Conservation (phyloP, 2,113 vertebrate genomes). For the Isichthys henryi region DNA sequence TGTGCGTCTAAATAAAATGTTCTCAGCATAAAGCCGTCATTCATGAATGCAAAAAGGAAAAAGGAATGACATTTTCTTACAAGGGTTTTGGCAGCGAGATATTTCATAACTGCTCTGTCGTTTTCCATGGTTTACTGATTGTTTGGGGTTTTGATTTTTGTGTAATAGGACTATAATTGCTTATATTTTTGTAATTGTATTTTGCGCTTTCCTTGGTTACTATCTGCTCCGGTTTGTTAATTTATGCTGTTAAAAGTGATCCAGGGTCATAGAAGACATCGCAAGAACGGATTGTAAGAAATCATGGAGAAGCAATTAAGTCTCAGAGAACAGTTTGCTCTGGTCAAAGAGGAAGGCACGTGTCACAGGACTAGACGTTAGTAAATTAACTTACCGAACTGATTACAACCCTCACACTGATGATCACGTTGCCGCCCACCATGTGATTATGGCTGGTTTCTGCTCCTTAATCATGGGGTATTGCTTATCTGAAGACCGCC, state of each 20-base stretch:
- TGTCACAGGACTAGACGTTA: slow-evolving; percentile 23
- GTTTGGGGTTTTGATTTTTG: background rate
- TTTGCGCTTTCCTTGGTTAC: background rate
- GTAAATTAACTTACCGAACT: slow-evolving; percentile 67
- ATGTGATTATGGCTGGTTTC: slow-evolving; percentile 56
- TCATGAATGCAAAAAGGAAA: background rate
- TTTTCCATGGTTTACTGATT: background rate
- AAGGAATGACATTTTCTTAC: background rate
- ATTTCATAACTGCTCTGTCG: background rate
- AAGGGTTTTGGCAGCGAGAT: background rate
- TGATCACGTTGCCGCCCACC: slow-evolving; percentile 59
- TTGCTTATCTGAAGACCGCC: slow-evolving; percentile 7
- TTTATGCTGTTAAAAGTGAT: background rate
- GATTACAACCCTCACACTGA: slow-evolving; percentile 53
- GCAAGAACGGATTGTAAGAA: background rate
- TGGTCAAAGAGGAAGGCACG: background rate
- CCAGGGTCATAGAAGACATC: background rate
- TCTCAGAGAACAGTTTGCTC: background rate
- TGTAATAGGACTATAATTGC: no score
- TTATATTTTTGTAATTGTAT: no score
- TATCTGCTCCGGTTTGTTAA: background rate
- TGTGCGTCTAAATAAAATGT: background rate
- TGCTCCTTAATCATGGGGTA: slow-evolving; percentile 38
- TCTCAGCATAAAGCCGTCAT: background rate
- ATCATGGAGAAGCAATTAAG: background rate